Percentiles rank a stretch among this genome's conserved stretches.
Conservation (phyloP, 2,888 invertebrate species). For the Lepidochrysops patricia region DNA sequence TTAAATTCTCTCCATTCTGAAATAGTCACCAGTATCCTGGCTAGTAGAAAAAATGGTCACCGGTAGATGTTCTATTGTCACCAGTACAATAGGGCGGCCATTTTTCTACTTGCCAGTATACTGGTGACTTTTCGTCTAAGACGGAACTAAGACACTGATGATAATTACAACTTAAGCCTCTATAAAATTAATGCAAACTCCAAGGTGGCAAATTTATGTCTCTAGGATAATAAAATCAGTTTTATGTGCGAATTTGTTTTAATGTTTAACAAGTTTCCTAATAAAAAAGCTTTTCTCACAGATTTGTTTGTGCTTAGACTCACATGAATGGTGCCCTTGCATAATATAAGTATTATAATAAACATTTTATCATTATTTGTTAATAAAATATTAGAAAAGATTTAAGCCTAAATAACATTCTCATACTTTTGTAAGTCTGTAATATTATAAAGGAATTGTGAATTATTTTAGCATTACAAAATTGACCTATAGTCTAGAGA, state of each 20-base stretch:
- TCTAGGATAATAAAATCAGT: conserved; percentile 15
- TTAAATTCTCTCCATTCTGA: no score
- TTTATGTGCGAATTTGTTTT: conserved; percentile 4
- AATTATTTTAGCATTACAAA: neutral
- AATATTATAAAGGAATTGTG: neutral
- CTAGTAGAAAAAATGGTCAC: no score
- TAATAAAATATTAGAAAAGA: neutral
- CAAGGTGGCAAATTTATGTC: no score
- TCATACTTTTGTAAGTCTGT: neutral
- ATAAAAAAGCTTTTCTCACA: neutral
- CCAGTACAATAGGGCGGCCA: no score
- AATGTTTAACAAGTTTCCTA: neutral
- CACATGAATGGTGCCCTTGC: neutral
- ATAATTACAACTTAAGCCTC: no score
- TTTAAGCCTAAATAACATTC: neutral
- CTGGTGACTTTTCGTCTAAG: no score
- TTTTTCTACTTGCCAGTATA: no score
- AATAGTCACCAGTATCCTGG: no score
- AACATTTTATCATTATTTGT: neutral
- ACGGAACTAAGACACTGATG: no score
- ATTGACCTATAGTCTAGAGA: neutral
- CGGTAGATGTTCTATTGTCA: no score
- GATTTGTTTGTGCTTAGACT: conserved; percentile 3
- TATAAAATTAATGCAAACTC: no score
- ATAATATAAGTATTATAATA: neutral